phyloP scores from a whole-genome alignment of 2,888 invertebrate species.

The Scrobipalpa atriplicella region DNA sequence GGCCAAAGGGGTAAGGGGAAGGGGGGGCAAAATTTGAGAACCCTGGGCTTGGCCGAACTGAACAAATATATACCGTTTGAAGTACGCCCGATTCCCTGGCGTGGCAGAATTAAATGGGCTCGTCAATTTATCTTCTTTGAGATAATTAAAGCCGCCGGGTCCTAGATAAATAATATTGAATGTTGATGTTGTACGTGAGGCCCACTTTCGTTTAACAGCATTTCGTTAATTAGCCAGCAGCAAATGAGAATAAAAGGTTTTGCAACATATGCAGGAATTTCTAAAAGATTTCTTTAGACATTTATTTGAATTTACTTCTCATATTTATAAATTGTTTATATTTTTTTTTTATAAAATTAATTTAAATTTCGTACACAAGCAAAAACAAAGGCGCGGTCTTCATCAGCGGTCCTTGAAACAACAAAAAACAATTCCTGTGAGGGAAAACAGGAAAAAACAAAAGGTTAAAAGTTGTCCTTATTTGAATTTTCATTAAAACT shows the following conservation, averaged over 20 bases:
- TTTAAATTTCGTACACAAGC: constrained; percentile 35
- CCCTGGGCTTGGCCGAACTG: constrained; percentile 25
- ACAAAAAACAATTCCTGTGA: constrained; percentile 63
- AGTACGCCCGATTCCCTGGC: constrained; percentile 13
- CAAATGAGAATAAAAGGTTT: neutral
- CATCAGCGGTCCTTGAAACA: constrained; percentile 62
- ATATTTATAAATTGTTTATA: no score
- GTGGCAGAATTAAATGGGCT: constrained; percentile 22
- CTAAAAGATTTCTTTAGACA: neutral
- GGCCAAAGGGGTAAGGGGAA: constrained; percentile 14
- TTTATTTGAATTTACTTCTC: no score
- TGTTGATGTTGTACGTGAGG: neutral
- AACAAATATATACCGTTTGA: constrained; percentile 20
- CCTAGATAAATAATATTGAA: constrained; percentile 21
- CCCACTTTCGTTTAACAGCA: neutral
- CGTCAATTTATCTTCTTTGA: constrained; percentile 19
- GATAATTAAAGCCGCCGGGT: constrained; percentile 18
- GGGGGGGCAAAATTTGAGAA: constrained; percentile 36
- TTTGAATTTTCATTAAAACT: constrained; percentile 80
- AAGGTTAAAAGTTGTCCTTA: constrained; percentile 78
- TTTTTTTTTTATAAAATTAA: neutral
- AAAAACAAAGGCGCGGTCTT: constrained; percentile 44
- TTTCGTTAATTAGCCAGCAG: neutral
- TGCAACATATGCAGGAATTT: neutral
- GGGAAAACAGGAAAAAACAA: constrained; percentile 63